Base-by-base conservation (phyloP, 2,888 invertebrate species). In the Kuschelorhynchus macadamiae region DNA sequence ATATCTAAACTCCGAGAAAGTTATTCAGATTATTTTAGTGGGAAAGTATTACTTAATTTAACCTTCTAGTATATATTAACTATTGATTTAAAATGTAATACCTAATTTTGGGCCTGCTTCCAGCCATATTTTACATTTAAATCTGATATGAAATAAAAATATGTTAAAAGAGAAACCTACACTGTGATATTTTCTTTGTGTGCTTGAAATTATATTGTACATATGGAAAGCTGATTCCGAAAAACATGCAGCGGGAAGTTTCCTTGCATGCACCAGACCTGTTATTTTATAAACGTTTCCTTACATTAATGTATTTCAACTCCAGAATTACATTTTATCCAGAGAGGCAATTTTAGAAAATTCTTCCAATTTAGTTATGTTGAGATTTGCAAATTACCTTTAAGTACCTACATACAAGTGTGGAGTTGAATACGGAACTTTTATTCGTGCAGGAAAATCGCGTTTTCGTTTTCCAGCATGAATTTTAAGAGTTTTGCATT, bases 231-330 rank as follows among this genome's bases (percentile, higher is more conserved):
- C n/a, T n/a, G 25, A 5, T 25, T 25, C 7, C 25, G 25, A 5
- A 7, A 25, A 25, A 25, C 25, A 25, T 25, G 7, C 25, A 25
- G 7, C 7, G 25, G 25, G 25, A 25, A 25, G 7, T 36, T 36
- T 36, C 36, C 36, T 55, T 55, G 42, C 55, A 42, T 55, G 55
- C 42, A 25, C 39, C 41, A 39, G 17, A 16, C 41, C 9, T 42
- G 55, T 55, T 55, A 42, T 55, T 55, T 42, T 17, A 55, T 55
- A 20, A 42, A 55, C 14, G 16, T 42, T 55, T 16, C 42, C 16
- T 17, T 30, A 17, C 30, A 55, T 42, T 41, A 41, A 55, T 55
- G 16, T 55, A 55, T 55, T 17, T 21, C 41, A 7, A 55, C 55
- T 55, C 36, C 36, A 36, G 11, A 36, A 36, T 30, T 55, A 55